Evolutionary conservation across 2,888 invertebrate genomes (phyloP).

Genomic region (Caenorhabditis becei): DNA sequence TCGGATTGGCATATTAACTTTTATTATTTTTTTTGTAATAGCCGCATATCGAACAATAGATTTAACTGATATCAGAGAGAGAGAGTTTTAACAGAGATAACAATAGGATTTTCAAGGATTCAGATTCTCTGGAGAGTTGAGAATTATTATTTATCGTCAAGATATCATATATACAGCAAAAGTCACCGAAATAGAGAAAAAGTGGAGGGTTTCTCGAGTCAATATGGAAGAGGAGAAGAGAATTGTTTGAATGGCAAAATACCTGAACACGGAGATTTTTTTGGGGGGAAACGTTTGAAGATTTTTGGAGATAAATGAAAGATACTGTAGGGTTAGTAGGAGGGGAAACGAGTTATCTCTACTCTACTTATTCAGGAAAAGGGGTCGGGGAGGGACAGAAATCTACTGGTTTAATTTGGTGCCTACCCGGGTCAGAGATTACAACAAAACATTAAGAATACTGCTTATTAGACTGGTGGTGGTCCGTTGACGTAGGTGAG

Average conservation of each 20-base stretch:
- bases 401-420: conserved; percentile 56
- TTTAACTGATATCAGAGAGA: conserved; percentile 39
- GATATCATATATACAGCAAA: conserved; percentile 49
- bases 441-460: conserved; percentile 37
- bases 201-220: conserved; percentile 16
- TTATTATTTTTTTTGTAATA: conserved; percentile 40
- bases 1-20: conserved; percentile 34
- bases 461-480: conserved; percentile 69
- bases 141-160: conserved; percentile 21
- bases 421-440: conserved; percentile 56
- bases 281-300: conserved; percentile 45
- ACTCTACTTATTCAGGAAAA: conserved; percentile 17
- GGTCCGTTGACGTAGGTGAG: conserved; percentile 73
- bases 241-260: conserved; percentile 34
- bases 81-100: background rate
- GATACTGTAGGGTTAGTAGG: conserved; percentile 20
- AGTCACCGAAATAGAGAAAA: conserved; percentile 40
- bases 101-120: background rate
- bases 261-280: conserved; percentile 58
- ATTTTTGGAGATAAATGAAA: conserved; percentile 44
- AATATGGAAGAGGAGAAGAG: conserved; percentile 36
- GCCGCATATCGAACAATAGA: conserved; percentile 29
- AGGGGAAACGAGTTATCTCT: background rate
- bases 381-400: conserved; percentile 5
- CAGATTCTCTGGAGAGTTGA: conserved; percentile 32